Base-by-base conservation (phyloP, 2,113 vertebrate species). In the Labrus mixtus region DNA sequence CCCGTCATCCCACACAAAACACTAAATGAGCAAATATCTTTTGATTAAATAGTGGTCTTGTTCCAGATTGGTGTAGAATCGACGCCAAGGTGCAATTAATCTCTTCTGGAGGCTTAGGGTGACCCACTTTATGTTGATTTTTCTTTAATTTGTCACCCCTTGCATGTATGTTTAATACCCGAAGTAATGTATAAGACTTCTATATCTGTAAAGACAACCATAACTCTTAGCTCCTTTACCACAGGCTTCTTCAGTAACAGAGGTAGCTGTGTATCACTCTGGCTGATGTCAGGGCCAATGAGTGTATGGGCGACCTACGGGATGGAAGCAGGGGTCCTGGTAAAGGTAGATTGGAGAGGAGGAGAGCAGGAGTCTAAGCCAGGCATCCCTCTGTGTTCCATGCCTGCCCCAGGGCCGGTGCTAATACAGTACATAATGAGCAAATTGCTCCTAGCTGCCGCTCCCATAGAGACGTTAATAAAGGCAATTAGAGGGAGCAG, bases 391-490 rank as follows among this genome's bases (percentile, higher is more conserved):
- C 90, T 90, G 87, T 74, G 91, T 78, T 90, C 75, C 92, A 90
- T 87, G 91, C 84, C 89, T 86, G 87, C 87, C 89, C 91, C 87
- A 55, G 81, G 88, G 90, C 91, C 89, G 79, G 81, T 75, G 86
- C 90, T 93, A 92, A 92, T 93, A 92, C 91, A 88, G 86, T 83
- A 89, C 87, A 89, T 91, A 90, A 93, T 90, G 87, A 89, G 87
- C 76, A 93, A 92, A 94, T 92, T 92, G 91, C 91, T 93, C 82
- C 91, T 83, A 89, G 88, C 89, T 91, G 89, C 91, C 59, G 92
- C 92, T 93, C 92, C 91, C 91, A 93, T 92, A 91, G 92, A 91
- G 92, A 93, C 86, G 80, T 87, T 93, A 93, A 94, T 92, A 92
- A 91, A 91, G 93, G 90, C 92, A 93, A 94, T 94, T 94, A 94